Evolutionary conservation across 2,888 invertebrate genomes (phyloP).

Genomic region (Dexiosoma caninum): DNA sequence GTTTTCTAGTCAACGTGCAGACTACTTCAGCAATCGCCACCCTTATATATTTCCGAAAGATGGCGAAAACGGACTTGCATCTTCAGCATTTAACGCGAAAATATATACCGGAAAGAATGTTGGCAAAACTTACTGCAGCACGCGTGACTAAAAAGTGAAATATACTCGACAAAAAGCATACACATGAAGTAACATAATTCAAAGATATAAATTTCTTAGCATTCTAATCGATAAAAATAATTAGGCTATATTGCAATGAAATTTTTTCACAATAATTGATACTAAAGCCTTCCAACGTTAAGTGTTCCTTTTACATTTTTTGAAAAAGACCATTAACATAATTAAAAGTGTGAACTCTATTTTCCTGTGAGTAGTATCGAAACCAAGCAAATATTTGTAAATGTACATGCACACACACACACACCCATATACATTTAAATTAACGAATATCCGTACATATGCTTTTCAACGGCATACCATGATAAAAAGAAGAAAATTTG

Average conservation of each 20-base stretch:
- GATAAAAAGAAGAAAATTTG: conserved; percentile 8
- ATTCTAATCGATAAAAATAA: too few relatives aligned
- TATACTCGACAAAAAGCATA: too few relatives aligned
- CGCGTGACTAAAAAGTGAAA: too few relatives aligned
- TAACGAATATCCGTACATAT: neutral
- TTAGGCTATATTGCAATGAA: neutral
- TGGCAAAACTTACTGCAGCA: too few relatives aligned
- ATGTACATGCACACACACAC: neutral
- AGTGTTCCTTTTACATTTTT: neutral
- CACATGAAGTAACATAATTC: too few relatives aligned
- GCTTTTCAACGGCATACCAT: neutral
- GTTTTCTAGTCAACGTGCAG: too few relatives aligned
- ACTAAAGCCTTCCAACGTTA: neutral
- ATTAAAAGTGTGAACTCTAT: conserved; percentile 30
- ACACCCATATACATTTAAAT: neutral
- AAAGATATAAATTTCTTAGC: too few relatives aligned
- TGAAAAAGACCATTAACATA: conserved; percentile 28
- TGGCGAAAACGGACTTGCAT: too few relatives aligned
- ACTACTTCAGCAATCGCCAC: too few relatives aligned
- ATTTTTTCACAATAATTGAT: neutral
- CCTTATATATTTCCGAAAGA: too few relatives aligned
- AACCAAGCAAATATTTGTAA: conserved; percentile 29
- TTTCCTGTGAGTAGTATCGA: neutral
- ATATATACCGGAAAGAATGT: too few relatives aligned
- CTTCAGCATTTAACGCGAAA: too few relatives aligned